A percentile compares a stretch with the other conserved stretches of the same genome.
These are phyloP conservation scores for Polypedilum vanderplanki DNA, from an alignment of 1,140 invertebrate species.

Conservation along the genomic window DNA sequence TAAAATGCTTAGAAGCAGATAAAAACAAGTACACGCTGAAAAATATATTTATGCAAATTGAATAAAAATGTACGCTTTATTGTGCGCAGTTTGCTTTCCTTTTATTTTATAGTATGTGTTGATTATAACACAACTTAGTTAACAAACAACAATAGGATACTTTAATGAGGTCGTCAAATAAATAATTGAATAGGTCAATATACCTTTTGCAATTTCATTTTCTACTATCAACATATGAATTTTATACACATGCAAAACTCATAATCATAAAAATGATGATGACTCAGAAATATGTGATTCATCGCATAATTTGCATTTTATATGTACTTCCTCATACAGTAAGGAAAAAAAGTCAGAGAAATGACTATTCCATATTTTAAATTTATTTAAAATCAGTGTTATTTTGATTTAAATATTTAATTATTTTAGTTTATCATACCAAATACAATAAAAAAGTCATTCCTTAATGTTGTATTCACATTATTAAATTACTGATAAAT, in stretches of 20 bases:
- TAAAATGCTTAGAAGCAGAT: no score
- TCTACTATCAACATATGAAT: neutral
- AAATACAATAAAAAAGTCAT: no score
- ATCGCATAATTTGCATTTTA: neutral
- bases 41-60: conserved; percentile 1
- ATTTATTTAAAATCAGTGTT: no score
- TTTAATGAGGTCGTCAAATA: neutral
- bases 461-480: no score
- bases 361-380: no score
- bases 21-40: no score
- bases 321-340: neutral
- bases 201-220: neutral
- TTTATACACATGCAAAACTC: neutral
- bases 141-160: neutral
- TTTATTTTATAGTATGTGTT: neutral
- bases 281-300: neutral
- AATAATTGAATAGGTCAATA: neutral
- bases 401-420: no score
- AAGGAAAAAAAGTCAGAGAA: no score
- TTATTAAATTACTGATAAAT: no score
- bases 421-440: no score
- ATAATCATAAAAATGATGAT: neutral
- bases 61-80: conserved; percentile 1
- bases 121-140: neutral
- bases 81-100: neutral